Evolutionary conservation across 2,797 vertebrate genomes (phyloP), one percentile per base, ranked within the genome.

Genomic region (Aeoliscus strigatus): DNA sequence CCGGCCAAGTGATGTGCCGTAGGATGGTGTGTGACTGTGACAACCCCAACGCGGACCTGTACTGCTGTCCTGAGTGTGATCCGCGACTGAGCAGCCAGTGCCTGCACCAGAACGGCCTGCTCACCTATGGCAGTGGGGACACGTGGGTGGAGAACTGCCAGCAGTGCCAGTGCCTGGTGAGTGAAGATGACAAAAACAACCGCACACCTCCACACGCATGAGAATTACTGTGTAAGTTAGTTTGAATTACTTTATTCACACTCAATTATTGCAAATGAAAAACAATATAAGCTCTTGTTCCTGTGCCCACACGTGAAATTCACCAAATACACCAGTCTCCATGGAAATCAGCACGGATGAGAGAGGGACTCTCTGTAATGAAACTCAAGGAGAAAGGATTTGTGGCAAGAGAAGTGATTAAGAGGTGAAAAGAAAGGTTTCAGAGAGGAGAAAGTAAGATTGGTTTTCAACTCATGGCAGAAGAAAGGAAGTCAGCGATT

Each of bases 11-110:
- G 62, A 93, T 96, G 93, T 99, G 96, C 43, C 91, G 96, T 9
- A 86, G 96, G 71, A 98, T 97, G 94, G 94, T 99, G 39, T 99
- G 96, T 53, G 96, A 98, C 80, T 99, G 96, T 53, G 93, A 98
- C 77, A 97, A 98, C 73, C 94, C 95, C 63, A 96, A 91, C 0
- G 93, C 93, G 41, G 95, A 99, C 77, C 89, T 98, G 15, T 96
- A 95, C 69, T 99, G 96, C 83, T 99, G 96, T 62, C 96, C 96
- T 1, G 96, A 99, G 77, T 99, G 96, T 50, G 96, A 99, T 85
- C 92, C 92, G 0, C 89, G 94, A 11, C 88, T 96, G 58, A 97
- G 91, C 82, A 98, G 94, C 62, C 96, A 94, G 41, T 99, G 96
- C 66, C 88, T 98, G 52, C 93, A 97, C 77, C 96, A 98, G 84